Evolutionary conservation across 37 sponge, comb jelly and placozoan genomes (phyloP).

Genomic region (Agelas oroides): DNA sequence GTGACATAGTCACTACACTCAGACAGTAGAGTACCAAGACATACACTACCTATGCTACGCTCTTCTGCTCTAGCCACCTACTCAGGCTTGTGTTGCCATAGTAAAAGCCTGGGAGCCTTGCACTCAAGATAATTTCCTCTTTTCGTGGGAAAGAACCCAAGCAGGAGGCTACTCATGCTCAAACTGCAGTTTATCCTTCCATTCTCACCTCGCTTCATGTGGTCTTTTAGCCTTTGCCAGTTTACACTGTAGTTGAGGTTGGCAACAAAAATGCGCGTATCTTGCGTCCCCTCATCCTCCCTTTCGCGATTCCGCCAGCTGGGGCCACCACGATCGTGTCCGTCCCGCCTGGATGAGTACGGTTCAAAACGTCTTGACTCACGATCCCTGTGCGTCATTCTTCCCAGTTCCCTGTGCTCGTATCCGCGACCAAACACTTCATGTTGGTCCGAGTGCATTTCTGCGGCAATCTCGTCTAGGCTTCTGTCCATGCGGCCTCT

Average conservation of each 20-base stretch:
- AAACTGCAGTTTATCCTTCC: no score
- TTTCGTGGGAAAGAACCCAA: no score
- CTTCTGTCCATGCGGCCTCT: constrained; percentile 41
- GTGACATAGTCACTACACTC: no score
- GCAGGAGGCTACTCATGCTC: no score
- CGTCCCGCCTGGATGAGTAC: not conserved
- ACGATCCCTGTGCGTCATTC: not conserved
- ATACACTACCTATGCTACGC: no score
- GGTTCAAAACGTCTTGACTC: not conserved
- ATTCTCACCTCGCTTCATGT: constrained; percentile 51
- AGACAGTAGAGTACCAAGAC: no score
- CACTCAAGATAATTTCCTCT: no score
- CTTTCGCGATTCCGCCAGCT: constrained; percentile 5
- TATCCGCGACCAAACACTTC: not conserved
- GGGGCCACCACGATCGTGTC: no score
- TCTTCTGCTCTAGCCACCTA: no score
- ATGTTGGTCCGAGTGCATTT: constrained; percentile 26
- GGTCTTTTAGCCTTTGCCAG: constrained; percentile 71
- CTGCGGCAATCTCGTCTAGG: constrained; percentile 48
- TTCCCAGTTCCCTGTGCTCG: constrained; percentile 10
- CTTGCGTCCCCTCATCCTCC: not conserved
- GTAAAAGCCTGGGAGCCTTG: no score
- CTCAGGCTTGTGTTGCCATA: no score
- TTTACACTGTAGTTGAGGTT: constrained; percentile 55
- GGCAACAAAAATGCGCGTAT: constrained; percentile 35